Evolutionary conservation across 1,140 invertebrate species (phyloP).

Genomic region (Gonatopus flavifemur): DNA sequence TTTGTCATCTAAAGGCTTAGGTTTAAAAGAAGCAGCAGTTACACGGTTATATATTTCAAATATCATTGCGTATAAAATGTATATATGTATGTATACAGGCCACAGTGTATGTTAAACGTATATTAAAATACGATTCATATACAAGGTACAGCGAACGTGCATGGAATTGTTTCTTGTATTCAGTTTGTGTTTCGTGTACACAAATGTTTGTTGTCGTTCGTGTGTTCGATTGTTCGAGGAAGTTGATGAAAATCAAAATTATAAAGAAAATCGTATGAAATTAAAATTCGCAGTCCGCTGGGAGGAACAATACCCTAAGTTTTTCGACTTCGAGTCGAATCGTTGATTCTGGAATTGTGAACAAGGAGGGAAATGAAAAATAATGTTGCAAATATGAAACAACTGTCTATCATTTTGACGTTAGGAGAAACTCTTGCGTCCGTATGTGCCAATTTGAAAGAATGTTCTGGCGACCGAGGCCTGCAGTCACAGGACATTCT

Average conservation of each 20-base stretch:
- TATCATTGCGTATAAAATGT: conserved; percentile 19
- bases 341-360: no score
- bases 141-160: conserved; percentile 53
- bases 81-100: conserved; percentile 11
- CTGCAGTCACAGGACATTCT: conserved; percentile 51
- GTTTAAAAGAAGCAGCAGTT: conserved; percentile 50
- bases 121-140: conserved; percentile 49
- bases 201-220: conserved; percentile 7
- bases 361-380: no score
- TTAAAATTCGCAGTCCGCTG: no score
- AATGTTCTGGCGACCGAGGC: conserved; percentile 53
- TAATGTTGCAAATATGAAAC: no score
- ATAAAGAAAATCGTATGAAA: no score
- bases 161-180: conserved; percentile 36
- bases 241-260: conserved; percentile 4
- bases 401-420: no score
- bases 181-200: conserved; percentile 8
- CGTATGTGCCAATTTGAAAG: conserved; percentile 33
- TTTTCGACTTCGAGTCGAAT: no score
- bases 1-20: conserved; percentile 44
- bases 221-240: conserved; percentile 10
- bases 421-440: conserved; percentile 15
- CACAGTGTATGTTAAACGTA: conserved; percentile 27
- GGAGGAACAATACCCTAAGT: no score
- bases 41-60: background rate